Evolutionary conservation across 2,888 invertebrate species (phyloP), one percentile per base, ranked within the genome.

Genomic region (Lasioglossum villosulum): DNA sequence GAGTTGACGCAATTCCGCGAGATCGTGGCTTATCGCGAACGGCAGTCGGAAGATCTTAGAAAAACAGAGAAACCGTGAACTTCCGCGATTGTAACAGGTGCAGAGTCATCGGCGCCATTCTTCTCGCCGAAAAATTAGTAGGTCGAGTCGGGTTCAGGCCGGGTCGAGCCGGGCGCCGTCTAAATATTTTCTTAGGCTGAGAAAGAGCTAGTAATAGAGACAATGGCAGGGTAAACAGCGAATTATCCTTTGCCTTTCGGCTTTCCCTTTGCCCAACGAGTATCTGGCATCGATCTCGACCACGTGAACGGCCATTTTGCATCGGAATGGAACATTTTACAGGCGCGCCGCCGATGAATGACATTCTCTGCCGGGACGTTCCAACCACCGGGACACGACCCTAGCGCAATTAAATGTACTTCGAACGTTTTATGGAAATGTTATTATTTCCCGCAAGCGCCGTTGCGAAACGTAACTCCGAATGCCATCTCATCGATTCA

Each of bases 171-270:
- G 48, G 66, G 82, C 88, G 82, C 83, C 89, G 89, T 86, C 86
- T 88, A 91, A 93, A 93, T 92, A 92, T 92, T 93, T 90, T 91
- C 86, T 92, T 92, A 92, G 92, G 92, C 78, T 76, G 34, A 19
- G 34, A 34, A 66, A 52, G 59, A 42, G n/a, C 27, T 34, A 4
- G 73, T 88, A 87, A 88, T 73, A 71, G 89, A 92, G 89, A 88
- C 90, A 91, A 91, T 86, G 87, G 87, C 71, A 75, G 78, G 74
- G 80, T 84, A 86, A 90, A 89, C 82, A 85, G 84, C 84, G 83
- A 86, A 87, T 89, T 91, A 92, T 88, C 85, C 81, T 88, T 89
- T 85, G 86, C 86, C 85, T 88, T 88, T 89, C 78, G 72, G 77
- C 75, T 42, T 63, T 37, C 56, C 79, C 84, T 77, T 77, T 78